Evolutionary conservation across 2,113 vertebrate species (phyloP).

Genomic region (Meleagris gallopavo): DNA sequence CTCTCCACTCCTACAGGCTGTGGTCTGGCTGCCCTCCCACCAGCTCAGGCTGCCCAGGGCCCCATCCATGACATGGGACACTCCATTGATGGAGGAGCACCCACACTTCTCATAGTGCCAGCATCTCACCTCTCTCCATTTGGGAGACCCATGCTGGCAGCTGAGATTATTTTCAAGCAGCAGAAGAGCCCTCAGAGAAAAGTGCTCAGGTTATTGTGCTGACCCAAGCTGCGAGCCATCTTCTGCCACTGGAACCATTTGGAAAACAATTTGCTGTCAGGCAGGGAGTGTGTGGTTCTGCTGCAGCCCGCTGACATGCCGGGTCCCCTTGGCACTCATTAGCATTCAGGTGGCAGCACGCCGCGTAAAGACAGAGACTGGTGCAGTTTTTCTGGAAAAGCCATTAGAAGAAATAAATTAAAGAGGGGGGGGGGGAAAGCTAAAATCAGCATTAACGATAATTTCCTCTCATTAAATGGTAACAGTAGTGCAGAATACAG

Average conservation of each 20-base stretch:
- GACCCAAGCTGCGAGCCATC: constrained; percentile 74
- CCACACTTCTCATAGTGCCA: too few species aligned
- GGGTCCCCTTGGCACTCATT: constrained; percentile 44
- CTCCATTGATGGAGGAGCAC: too few species aligned
- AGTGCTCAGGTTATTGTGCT: constrained; percentile 66
- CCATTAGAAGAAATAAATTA: constrained; percentile 44
- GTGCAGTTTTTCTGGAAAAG: constrained; percentile 54
- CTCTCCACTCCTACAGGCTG: too few species aligned
- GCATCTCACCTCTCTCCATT: neutral
- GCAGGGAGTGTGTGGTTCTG: constrained; percentile 53
- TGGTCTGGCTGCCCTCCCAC: too few species aligned
- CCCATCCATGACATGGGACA: too few species aligned
- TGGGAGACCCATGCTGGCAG: neutral
- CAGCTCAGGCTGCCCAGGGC: too few species aligned
- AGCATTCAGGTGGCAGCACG: constrained; percentile 58
- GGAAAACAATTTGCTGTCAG: constrained; percentile 81
- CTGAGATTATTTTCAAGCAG: constrained; percentile 31
- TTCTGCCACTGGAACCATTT: constrained; percentile 80
- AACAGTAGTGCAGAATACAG: constrained; percentile 38
- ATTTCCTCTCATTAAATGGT: constrained; percentile 72
- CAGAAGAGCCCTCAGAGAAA: constrained; percentile 57
- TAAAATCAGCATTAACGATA: constrained; percentile 48
- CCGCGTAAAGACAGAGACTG: neutral
- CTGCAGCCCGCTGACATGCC: neutral
- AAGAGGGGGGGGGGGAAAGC: neutral